phyloP scores from a whole-genome alignment of 2,113 vertebrate species.

The Glaucomys volans region DNA sequence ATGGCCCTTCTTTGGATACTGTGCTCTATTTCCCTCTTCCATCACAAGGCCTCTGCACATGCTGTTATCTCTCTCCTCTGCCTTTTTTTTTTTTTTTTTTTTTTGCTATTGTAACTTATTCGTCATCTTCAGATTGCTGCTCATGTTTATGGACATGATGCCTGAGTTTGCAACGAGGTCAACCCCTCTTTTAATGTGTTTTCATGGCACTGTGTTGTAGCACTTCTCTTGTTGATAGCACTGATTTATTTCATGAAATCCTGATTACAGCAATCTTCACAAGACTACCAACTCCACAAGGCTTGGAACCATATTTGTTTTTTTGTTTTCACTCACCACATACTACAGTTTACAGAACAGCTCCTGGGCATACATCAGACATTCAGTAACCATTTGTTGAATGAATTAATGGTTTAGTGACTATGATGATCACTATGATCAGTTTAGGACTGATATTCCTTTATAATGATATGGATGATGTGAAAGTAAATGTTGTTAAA shows the following conservation, averaged over 20 bases:
- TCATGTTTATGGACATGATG: background rate
- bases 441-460: background rate
- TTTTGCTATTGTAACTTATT: background rate
- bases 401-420: background rate
- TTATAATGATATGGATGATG: background rate
- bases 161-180: background rate
- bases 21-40: background rate
- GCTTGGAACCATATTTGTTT: background rate
- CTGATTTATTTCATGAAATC: background rate
- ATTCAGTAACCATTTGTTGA: background rate
- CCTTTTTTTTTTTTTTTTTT: background rate
- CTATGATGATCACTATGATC: background rate
- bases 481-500: background rate
- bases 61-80: background rate
- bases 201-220: background rate
- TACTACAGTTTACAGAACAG: background rate
- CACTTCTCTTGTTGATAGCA: background rate
- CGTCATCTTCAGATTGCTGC: background rate
- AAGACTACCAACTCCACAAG: background rate
- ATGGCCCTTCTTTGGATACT: background rate
- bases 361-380: background rate
- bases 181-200: background rate
- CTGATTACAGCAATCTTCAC: background rate
- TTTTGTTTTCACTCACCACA: background rate
- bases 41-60: background rate